Conservation (phyloP, 1,140 invertebrate genomes). For the Chironomus striatipennis region DNA sequence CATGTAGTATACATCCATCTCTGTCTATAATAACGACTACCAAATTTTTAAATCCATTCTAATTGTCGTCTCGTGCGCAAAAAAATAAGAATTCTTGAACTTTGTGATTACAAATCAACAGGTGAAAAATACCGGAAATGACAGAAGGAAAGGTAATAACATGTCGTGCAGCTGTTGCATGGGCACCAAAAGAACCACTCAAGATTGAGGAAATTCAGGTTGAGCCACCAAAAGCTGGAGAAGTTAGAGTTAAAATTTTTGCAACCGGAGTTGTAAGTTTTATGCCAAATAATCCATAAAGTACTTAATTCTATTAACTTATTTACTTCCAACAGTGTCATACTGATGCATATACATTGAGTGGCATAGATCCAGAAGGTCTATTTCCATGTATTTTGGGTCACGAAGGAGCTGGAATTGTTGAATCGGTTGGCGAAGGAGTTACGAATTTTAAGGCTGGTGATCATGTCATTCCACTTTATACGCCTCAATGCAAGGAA, state of each 20-base stretch:
- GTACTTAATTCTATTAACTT: not conserved
- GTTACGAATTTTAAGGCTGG: conserved; percentile 80
- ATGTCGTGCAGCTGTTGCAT: conserved; percentile 87
- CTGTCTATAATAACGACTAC: too few relatives aligned
- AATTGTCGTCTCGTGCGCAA: not conserved
- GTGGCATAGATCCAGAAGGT: conserved; percentile 89
- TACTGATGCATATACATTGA: conserved; percentile 91
- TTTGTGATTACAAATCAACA: not conserved
- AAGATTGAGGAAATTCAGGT: conserved; percentile 88
- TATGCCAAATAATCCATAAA: not conserved
- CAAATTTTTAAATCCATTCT: too few relatives aligned
- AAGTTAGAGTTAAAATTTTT: conserved; percentile 73
- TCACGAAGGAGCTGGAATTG: conserved; percentile 91
- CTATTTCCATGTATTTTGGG: conserved; percentile 87
- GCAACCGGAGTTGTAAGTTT: conserved; percentile 61
- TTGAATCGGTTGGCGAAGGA: conserved; percentile 92
- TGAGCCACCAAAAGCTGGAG: conserved; percentile 82
- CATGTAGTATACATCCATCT: too few relatives aligned
- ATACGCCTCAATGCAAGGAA: conserved; percentile 91
- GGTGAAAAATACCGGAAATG: not conserved
- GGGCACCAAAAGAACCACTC: conserved; percentile 79
- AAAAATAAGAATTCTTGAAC: not conserved
- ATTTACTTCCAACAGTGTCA: conserved; percentile 57
- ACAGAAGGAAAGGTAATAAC: conserved; percentile 54
- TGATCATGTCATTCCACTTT: conserved; percentile 94